Percentiles rank a stretch among this genome's conserved stretches.
phyloP scores from a whole-genome alignment of 2,113 vertebrate genomes.

The Corynorhinus townsendii region DNA sequence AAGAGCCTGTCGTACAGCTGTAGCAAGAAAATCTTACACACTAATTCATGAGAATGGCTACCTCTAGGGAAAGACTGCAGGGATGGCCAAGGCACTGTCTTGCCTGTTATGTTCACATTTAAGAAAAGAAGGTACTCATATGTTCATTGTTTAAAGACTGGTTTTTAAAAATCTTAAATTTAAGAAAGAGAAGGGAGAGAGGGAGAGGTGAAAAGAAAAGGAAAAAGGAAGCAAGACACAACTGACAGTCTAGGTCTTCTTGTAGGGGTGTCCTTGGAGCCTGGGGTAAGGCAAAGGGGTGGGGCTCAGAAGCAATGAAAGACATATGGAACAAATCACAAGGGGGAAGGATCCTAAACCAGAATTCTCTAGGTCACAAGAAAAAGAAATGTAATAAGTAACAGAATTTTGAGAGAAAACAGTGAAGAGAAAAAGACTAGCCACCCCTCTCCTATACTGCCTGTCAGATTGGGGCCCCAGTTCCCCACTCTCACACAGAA shows the following conservation, averaged over 20 bases:
- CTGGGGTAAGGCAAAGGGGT: neutral
- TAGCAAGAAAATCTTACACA: conserved; percentile 17
- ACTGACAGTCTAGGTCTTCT: neutral
- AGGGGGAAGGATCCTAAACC: neutral
- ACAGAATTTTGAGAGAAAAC: neutral
- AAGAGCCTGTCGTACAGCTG: conserved; percentile 21
- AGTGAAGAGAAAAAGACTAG: neutral
- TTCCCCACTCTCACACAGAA: neutral
- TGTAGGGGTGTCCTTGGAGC: neutral
- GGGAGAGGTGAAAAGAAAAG: neutral
- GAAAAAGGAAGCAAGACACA: neutral
- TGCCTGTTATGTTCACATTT: neutral
- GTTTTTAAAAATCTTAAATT: neutral
- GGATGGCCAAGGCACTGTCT: neutral
- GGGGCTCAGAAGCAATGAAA: neutral
- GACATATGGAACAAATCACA: neutral
- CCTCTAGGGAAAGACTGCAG: neutral
- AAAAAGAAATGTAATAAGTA: neutral
- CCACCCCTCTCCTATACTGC: neutral
- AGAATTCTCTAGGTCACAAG: neutral
- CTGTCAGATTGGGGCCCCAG: neutral
- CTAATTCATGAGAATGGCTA: conserved; percentile 15
- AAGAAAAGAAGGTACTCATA: neutral
- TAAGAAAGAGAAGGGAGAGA: neutral
- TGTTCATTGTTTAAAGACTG: neutral